Conservation (phyloP, 2,888 invertebrate genomes). For the Rhagonycha lutea region DNA sequence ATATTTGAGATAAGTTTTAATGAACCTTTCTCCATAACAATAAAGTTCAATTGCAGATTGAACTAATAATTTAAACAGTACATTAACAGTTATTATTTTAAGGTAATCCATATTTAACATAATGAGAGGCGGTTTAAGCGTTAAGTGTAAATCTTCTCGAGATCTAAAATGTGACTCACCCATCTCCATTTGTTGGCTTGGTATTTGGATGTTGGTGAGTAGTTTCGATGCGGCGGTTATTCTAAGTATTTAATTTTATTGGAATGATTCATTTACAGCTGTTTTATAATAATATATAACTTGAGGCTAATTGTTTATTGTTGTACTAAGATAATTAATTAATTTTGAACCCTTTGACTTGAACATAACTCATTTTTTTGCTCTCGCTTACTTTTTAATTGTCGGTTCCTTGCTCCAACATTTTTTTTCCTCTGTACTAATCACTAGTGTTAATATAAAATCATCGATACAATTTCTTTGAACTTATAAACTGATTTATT, state of each 20-base stretch:
- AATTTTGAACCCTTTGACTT: neutral
- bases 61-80: neutral
- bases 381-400: neutral
- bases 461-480: neutral
- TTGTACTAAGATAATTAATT: neutral
- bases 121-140: constrained; percentile 4
- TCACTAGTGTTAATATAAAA: neutral
- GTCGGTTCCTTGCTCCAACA: neutral
- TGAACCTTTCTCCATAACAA: neutral
- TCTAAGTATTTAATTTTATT: constrained; percentile 13
- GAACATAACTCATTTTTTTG: neutral
- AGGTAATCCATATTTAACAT: constrained; percentile 7
- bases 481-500: neutral
- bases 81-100: constrained; percentile 2
- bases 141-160: constrained; percentile 4
- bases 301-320: neutral
- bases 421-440: neutral
- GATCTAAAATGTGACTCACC: constrained; percentile 12
- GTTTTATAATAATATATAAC: constrained; percentile 14
- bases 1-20: neutral
- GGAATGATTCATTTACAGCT: constrained; percentile 16
- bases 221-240: constrained; percentile 15
- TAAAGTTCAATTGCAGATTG: neutral
- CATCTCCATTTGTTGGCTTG: constrained; percentile 3
- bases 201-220: constrained; percentile 15